Base-by-base conservation (phyloP, 2,113 vertebrate species). In the Eurystomus gularis region DNA sequence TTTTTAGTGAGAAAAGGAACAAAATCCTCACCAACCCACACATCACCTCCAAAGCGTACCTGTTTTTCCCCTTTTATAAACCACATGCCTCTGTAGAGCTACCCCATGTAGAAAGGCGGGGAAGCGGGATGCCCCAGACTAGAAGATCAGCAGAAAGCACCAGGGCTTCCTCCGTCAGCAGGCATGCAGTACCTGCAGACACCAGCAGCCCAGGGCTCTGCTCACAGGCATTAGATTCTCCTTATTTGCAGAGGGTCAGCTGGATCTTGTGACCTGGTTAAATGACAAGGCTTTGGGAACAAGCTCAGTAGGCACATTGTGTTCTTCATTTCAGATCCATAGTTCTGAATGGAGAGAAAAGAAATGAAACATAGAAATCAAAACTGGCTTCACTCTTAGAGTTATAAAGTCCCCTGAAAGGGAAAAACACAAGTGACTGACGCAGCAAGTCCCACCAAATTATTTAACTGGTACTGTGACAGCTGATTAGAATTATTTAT, bases 51-150 rank as follows among this genome's bases (percentile, higher is more conserved):
- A 52, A 39, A 58, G 24, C 6, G 52, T 61, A 57, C 64, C 23
- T 1, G 0, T n/a, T 35, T 75, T 66, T 60, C 49, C 31, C 51
- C 49, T 10, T 82, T 55, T n/a, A 24, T 19, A 83, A 80, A 25
- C 33, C 33, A 7, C 2, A 2, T 4, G 35, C 48, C 35, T 76
- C 39, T 44, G 14, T 11, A 35, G 55, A 65, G 39, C 31, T 71
- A 5, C 44, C 17, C 7, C 15, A 21, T 23, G 10, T 2, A 13
- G 37, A 52, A 39, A 9, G 26, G 35, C 81, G 54, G 44, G 4
- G 44, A 3, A 48, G n/a, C 0, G 24, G 39, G 66, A 40, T 37
- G 35, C 39, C 29, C 15, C 1, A 0, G 29, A 26, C 55, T 11
- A 0, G 1, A 17, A 26, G 35, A 46, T 6, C 57, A 24, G 9